Percentiles rank a stretch among this genome's conserved stretches.
phyloP scores from a whole-genome alignment of 2,797 vertebrate genomes.

The Neosilurus hyrtlii region DNA sequence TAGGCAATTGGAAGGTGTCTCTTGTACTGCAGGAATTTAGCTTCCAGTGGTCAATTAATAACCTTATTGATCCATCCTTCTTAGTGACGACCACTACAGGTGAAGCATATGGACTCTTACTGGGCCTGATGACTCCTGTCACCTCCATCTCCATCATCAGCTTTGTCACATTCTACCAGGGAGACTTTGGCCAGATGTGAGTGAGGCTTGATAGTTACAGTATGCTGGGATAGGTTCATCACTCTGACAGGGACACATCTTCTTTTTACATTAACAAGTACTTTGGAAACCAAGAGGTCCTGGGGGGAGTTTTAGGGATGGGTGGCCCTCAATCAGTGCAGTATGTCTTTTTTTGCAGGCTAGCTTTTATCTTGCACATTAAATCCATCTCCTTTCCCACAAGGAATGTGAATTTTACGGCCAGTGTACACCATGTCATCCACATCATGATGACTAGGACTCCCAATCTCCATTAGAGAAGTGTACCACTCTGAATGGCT shows the following conservation, averaged over 20 bases:
- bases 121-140: slow-evolving; percentile 48
- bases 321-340: not conserved
- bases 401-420: slow-evolving; percentile 3
- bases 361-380: not conserved
- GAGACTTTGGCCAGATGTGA: slow-evolving; percentile 49
- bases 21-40: slow-evolving; percentile 53
- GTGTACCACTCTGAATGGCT: not conserved
- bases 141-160: slow-evolving; percentile 49
- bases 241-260: slow-evolving; percentile 34
- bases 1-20: slow-evolving; percentile 51
- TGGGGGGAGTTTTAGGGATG: no score
- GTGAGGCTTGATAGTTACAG: slow-evolving; percentile 39
- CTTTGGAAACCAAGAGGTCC: not conserved
- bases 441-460: no score
- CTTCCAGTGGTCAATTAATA: slow-evolving; percentile 55
- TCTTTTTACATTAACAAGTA: slow-evolving; percentile 34
- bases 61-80: slow-evolving; percentile 50
- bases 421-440: slow-evolving; percentile 44
- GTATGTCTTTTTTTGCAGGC: not conserved
- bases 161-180: slow-evolving; percentile 43
- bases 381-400: not conserved
- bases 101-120: slow-evolving; percentile 55
- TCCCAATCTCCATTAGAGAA: not conserved
- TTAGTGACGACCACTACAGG: slow-evolving; percentile 50
- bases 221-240: slow-evolving; percentile 47